phyloP scores from a whole-genome alignment of 1,140 invertebrate species.

The Catajapyx aquilonaris region DNA sequence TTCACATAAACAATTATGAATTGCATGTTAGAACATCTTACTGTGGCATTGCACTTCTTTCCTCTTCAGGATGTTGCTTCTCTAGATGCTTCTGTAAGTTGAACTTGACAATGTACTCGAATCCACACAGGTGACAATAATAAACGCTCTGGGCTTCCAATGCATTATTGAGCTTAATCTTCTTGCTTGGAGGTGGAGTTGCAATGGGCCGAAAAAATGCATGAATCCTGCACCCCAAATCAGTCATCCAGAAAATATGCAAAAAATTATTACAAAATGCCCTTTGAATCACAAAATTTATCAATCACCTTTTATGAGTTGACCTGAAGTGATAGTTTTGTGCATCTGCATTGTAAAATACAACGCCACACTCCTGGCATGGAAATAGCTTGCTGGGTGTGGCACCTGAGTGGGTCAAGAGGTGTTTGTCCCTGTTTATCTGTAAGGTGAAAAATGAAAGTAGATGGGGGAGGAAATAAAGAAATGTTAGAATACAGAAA shows the following conservation, averaged over 20 bases:
- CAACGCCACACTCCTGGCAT: constrained; percentile 33
- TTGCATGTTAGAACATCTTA: constrained; percentile 6
- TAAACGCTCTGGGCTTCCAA: constrained; percentile 34
- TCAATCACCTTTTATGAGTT: constrained; percentile 28
- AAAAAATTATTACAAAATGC: not conserved
- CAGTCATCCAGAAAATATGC: not conserved
- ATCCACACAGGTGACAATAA: constrained; percentile 43
- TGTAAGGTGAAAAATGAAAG: constrained; percentile 17
- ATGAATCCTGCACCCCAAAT: constrained; percentile 26
- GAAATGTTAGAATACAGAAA: too few relatives aligned
- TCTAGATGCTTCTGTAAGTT: constrained; percentile 38
- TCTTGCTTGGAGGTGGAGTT: constrained; percentile 32
- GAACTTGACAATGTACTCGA: constrained; percentile 41
- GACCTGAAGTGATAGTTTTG: constrained; percentile 37
- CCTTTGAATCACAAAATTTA: not conserved
- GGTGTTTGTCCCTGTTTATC: constrained; percentile 35
- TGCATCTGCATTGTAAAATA: constrained; percentile 34
- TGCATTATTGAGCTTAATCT: constrained; percentile 31
- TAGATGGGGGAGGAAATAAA: not conserved
- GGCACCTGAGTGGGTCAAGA: constrained; percentile 17
- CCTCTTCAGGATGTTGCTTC: constrained; percentile 30
- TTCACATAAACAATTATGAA: constrained; percentile 1
- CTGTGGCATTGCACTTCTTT: constrained; percentile 27
- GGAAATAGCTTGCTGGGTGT: constrained; percentile 17
- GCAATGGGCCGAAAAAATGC: constrained; percentile 26